phyloP scores from a whole-genome alignment of 2,888 invertebrate species.

The Thelaira solivaga region DNA sequence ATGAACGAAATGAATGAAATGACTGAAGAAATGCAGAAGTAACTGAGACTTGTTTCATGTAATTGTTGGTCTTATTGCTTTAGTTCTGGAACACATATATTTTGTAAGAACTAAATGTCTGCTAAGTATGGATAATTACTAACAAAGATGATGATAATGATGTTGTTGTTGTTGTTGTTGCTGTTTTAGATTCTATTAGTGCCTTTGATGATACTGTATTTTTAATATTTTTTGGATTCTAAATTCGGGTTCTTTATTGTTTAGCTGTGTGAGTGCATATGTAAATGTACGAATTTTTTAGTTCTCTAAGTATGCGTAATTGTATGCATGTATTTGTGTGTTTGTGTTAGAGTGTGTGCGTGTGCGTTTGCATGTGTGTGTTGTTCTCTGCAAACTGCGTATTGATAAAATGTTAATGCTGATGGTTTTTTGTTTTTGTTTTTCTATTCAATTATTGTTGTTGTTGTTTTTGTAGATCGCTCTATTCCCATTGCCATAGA shows the following conservation, averaged over 20 bases:
- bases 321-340: too few relatives aligned
- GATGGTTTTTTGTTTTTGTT: conserved; percentile 47
- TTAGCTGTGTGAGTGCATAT: conserved; percentile 20
- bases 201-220: conserved; percentile 41
- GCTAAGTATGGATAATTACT: too few relatives aligned
- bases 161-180: not conserved
- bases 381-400: conserved; percentile 55
- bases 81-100: conserved; percentile 26
- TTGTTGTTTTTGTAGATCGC: conserved; percentile 51
- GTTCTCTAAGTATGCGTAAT: too few relatives aligned
- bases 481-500: conserved; percentile 40
- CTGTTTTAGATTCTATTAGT: conserved; percentile 60
- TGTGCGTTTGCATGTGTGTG: conserved; percentile 4
- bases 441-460: conserved; percentile 39
- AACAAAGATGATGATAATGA: conserved; percentile 20
- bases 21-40: conserved; percentile 17
- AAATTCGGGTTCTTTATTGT: conserved; percentile 57
- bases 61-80: conserved; percentile 14
- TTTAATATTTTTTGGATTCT: conserved; percentile 51
- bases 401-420: conserved; percentile 58
- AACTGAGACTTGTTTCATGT: conserved; percentile 41
- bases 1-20: conserved; percentile 8
- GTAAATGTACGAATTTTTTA: too few relatives aligned
- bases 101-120: too few relatives aligned
- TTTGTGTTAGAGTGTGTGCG: conserved; percentile 27